phyloP scores from a whole-genome alignment of 2,113 vertebrate genomes.

The Calypte anna region DNA sequence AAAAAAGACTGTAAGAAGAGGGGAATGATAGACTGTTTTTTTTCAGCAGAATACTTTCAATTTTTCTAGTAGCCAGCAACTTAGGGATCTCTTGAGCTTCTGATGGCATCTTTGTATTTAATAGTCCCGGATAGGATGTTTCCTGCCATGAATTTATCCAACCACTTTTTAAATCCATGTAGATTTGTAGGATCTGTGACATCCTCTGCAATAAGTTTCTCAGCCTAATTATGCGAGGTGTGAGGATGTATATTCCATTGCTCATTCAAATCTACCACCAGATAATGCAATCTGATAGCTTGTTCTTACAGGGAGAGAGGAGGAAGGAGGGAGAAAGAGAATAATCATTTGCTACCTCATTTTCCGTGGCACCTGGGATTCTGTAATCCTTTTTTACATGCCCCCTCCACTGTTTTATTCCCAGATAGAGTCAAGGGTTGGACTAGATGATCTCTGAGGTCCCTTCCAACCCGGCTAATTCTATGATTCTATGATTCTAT shows the following conservation, averaged over 20 bases:
- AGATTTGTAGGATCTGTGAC: not conserved
- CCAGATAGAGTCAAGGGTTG: not conserved
- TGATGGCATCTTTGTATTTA: not conserved
- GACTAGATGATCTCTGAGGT: too few species aligned
- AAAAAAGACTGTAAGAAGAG: not conserved
- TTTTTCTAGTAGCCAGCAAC: not conserved
- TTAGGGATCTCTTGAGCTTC: not conserved
- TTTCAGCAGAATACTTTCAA: not conserved
- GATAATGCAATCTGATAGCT: not conserved
- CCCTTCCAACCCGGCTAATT: too few species aligned
- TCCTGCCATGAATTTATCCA: slow-evolving; percentile 11
- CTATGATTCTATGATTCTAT: too few species aligned
- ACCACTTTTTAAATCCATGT: not conserved
- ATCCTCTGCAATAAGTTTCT: not conserved
- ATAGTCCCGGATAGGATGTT: not conserved
- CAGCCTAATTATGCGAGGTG: not conserved
- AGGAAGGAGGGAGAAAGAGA: not conserved
- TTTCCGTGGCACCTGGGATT: not conserved
- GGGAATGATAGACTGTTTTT: not conserved
- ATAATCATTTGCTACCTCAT: not conserved
- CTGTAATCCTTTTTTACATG: not conserved
- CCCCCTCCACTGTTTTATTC: not conserved
- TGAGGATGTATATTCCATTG: not conserved
- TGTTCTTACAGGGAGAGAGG: not conserved
- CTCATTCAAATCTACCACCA: not conserved